Evolutionary conservation across 2,113 vertebrate genomes (phyloP).

Genomic region (Callipepla californica): DNA sequence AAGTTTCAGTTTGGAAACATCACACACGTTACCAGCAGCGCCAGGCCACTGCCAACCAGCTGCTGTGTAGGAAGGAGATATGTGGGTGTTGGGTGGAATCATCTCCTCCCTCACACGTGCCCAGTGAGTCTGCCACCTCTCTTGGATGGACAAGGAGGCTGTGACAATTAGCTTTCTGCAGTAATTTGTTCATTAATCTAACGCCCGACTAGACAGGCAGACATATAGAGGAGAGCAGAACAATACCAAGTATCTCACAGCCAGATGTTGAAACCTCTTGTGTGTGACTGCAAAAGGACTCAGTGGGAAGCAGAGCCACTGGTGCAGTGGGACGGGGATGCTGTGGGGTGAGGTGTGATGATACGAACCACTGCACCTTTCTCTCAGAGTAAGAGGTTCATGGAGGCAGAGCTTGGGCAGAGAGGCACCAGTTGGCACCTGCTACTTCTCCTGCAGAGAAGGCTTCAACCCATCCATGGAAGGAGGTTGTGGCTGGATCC

Average conservation of each 20-base stretch:
- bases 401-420: background rate
- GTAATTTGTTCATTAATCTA: conserved; percentile 35
- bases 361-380: background rate
- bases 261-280: background rate
- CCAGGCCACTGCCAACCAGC: background rate
- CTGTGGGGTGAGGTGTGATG: accelerated
- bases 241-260: background rate
- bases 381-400: accelerated
- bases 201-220: background rate
- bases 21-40: background rate
- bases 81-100: background rate
- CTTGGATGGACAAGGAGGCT: background rate
- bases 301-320: background rate
- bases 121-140: background rate
- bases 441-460: background rate
- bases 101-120: background rate
- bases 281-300: accelerated
- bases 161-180: background rate
- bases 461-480: background rate
- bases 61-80: background rate
- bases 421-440: background rate
- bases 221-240: background rate
- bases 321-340: background rate
- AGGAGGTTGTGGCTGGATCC: background rate
- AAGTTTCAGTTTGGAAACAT: background rate